These are phyloP conservation scores for Acheta domesticus DNA, from an alignment of 2,888 invertebrate genomes.

Conservation along the genomic window DNA sequence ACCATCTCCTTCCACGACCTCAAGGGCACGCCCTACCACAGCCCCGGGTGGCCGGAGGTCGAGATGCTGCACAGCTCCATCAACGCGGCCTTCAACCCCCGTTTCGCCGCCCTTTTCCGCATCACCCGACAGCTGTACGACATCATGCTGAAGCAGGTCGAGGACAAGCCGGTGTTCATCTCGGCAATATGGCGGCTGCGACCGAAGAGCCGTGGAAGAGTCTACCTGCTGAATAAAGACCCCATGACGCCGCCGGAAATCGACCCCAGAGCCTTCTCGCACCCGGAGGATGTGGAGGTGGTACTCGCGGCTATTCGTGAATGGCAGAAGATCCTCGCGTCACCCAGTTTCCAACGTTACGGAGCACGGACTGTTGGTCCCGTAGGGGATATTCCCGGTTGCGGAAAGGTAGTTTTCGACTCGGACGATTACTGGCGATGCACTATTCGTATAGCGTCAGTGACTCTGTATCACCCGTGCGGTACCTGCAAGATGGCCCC, in stretches of 20 bases:
- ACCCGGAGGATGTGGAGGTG: not conserved
- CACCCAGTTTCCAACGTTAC: not conserved
- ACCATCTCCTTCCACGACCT: constrained; percentile 3
- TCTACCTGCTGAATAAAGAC: not conserved
- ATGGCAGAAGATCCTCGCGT: not conserved
- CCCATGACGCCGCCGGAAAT: not conserved
- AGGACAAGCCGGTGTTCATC: not conserved
- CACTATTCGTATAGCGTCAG: not conserved
- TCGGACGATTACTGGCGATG: not conserved
- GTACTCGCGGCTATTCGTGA: not conserved
- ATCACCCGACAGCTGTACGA: not conserved
- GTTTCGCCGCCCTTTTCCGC: not conserved
- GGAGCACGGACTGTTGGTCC: not conserved
- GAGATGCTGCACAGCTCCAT: not conserved
- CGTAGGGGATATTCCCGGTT: not conserved
- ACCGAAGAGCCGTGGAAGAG: not conserved
- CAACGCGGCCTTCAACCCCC: not conserved
- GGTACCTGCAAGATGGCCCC: not conserved
- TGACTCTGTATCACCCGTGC: not conserved
- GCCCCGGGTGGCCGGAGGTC: not conserved
- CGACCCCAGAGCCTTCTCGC: not conserved
- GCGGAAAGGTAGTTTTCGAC: not conserved
- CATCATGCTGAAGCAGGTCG: not conserved
- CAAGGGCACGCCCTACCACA: not conserved
- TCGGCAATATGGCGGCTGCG: not conserved